These are phyloP conservation scores for Mesoclemmys tuberculata DNA, from an alignment of 2,113 vertebrate species.

Conservation along the genomic window DNA sequence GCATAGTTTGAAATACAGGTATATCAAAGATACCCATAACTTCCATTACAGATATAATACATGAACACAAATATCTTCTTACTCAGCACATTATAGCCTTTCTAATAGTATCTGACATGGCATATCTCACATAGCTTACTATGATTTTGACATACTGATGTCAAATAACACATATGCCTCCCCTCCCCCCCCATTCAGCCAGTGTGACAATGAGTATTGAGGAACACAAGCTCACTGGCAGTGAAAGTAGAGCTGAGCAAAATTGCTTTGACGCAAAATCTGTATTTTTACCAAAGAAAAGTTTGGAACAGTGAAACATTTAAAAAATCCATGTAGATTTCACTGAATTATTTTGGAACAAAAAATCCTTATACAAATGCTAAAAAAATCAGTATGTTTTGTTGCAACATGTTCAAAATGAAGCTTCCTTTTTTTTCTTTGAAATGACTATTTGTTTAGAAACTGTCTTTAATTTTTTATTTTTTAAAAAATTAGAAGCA, in stretches of 20 bases:
- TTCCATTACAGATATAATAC: too few species aligned
- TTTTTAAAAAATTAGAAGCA: neutral
- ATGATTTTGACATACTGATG: too few species aligned
- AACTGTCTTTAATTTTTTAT: neutral
- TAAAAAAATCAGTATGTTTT: neutral
- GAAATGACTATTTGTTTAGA: neutral
- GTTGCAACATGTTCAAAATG: neutral
- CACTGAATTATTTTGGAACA: neutral
- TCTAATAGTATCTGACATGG: too few species aligned
- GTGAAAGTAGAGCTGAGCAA: neutral
- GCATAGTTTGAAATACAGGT: too few species aligned
- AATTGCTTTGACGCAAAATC: neutral
- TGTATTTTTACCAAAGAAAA: too few species aligned
- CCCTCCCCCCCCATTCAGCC: too few species aligned
- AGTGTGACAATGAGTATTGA: too few species aligned
- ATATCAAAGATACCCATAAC: too few species aligned
- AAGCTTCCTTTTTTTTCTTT: neutral
- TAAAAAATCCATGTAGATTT: neutral
- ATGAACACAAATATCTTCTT: too few species aligned
- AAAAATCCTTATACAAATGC: neutral
- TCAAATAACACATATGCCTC: too few species aligned
- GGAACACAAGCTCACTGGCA: neutral
- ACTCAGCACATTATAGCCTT: too few species aligned
- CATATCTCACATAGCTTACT: too few species aligned
- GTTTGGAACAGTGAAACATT: neutral